Evolutionary conservation across 2,888 invertebrate genomes (phyloP).

Genomic region (Choreutis nemorana): DNA sequence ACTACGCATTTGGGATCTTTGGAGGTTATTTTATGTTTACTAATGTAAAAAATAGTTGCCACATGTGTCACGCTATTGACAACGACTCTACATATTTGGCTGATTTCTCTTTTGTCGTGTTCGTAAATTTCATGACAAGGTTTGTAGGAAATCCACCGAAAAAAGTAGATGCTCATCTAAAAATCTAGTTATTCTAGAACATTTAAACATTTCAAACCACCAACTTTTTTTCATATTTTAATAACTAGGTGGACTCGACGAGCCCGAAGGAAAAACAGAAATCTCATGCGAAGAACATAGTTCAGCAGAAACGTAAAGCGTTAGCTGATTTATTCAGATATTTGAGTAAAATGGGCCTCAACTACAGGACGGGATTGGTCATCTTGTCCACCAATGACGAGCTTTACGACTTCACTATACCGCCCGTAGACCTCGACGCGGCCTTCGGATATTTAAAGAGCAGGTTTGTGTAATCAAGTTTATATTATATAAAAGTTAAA

Average conservation of each 20-base stretch:
- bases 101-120: too few species aligned
- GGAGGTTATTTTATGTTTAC: constrained; percentile 45
- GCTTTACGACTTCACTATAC: constrained; percentile 69
- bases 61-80: too few species aligned
- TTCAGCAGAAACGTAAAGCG: constrained; percentile 86
- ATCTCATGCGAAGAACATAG: constrained; percentile 79
- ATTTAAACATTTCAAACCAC: background rate
- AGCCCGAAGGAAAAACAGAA: constrained; percentile 77
- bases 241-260: constrained; percentile 58
- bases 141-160: too few species aligned
- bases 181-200: too few species aligned
- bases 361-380: constrained; percentile 80
- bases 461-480: constrained; percentile 38
- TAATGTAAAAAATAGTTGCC: too few species aligned
- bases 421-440: constrained; percentile 75
- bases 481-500: too few species aligned
- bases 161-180: too few species aligned
- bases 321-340: constrained; percentile 87
- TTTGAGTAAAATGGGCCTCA: constrained; percentile 77
- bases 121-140: too few species aligned
- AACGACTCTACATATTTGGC: too few species aligned
- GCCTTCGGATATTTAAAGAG: constrained; percentile 62
- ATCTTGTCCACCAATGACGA: constrained; percentile 58
- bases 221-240: constrained; percentile 3
- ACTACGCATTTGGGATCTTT: constrained; percentile 72